Conservation (phyloP, 2,797 vertebrate genomes). For the Thripadectes ignobilis region DNA sequence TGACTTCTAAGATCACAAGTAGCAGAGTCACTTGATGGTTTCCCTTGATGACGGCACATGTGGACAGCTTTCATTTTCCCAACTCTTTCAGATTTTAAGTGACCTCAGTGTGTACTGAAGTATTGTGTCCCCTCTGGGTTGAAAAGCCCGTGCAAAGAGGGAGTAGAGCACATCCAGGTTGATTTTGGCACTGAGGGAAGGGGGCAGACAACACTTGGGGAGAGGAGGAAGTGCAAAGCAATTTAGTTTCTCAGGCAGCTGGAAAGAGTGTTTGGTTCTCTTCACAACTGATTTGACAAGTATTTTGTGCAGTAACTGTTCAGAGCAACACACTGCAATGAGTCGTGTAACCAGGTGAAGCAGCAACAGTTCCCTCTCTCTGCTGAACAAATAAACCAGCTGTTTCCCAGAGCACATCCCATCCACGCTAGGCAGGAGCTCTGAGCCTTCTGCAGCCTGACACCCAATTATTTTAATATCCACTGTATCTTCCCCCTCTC, state of each 20-base stretch:
- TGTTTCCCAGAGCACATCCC: not conserved
- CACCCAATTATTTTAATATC: constrained; percentile 27
- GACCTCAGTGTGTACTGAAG: not conserved
- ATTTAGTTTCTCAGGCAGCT: not conserved
- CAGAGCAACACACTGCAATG: not conserved
- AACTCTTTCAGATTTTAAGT: not conserved
- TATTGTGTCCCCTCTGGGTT: not conserved
- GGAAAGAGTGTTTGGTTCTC: not conserved
- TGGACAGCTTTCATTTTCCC: not conserved
- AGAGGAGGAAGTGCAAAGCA: not conserved
- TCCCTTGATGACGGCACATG: not conserved
- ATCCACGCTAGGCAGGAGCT: not conserved
- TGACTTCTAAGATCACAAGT: not conserved
- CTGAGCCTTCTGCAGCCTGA: not conserved
- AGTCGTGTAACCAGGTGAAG: not conserved
- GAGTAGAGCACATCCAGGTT: not conserved
- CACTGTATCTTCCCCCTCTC: not conserved
- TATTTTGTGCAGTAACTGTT: not conserved
- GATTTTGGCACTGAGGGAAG: not conserved
- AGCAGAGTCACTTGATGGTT: not conserved
- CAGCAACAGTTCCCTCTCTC: not conserved
- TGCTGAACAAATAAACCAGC: not conserved
- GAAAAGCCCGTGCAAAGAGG: not conserved
- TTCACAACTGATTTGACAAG: not conserved
- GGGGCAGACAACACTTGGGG: not conserved